These are phyloP conservation scores for Nomada fucata DNA, from an alignment of 2,888 invertebrate genomes.

Conservation along the genomic window DNA sequence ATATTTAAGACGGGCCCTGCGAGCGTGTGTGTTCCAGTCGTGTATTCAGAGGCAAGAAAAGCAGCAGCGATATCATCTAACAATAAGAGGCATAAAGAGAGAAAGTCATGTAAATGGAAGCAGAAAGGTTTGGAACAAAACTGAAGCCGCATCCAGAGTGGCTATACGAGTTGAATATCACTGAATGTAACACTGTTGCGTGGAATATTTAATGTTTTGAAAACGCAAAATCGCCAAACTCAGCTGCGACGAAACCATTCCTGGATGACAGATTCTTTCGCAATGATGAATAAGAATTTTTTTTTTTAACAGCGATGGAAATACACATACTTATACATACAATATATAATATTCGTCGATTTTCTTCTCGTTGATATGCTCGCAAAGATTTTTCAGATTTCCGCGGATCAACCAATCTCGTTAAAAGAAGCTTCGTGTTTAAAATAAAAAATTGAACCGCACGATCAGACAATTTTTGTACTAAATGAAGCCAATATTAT, in stretches of 20 bases:
- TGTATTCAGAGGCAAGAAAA: conserved; percentile 39
- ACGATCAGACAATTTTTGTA: neutral
- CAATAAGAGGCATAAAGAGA: conserved; percentile 43
- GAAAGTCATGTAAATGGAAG: conserved; percentile 58
- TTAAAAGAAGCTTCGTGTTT: no score
- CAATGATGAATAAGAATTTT: neutral
- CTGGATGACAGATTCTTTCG: neutral
- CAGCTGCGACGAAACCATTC: neutral
- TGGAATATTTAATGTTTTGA: conserved; percentile 50
- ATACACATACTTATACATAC: neutral
- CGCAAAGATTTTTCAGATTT: no score
- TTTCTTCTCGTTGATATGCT: neutral
- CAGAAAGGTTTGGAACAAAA: conserved; percentile 47
- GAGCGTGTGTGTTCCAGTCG: conserved; percentile 31
- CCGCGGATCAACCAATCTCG: no score
- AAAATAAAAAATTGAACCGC: no score
- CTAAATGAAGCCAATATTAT: neutral
- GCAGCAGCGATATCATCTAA: conserved; percentile 50
- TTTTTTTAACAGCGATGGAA: neutral
- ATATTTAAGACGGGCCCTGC: conserved; percentile 35
- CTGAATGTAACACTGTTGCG: conserved; percentile 51
- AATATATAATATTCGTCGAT: neutral
- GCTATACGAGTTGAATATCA: conserved; percentile 54
- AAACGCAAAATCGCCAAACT: conserved; percentile 13
- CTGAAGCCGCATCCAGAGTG: conserved; percentile 53